Evolutionary conservation across 2,797 vertebrate species (phyloP), one percentile per base, ranked within the genome.

Genomic region (Nyctibius grandis): DNA sequence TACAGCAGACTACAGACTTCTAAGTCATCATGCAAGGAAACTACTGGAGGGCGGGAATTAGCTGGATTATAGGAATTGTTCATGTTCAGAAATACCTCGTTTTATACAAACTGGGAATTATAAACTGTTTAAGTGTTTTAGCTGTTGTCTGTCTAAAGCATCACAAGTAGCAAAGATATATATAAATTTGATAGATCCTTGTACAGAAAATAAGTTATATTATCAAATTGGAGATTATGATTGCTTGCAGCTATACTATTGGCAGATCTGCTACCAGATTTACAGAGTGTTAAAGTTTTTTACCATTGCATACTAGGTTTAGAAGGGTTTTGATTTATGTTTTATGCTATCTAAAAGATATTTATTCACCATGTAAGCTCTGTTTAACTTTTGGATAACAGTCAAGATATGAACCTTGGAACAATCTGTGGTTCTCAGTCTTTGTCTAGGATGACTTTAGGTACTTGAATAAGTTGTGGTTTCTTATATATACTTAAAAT

Each of bases 271-370:
- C 50, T 90, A 63, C 78, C 44, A 83, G 78, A 57, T 82, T 72
- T 69, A 18, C 20, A 44, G 51, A 31, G 12, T n/a, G 38, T 50
- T 94, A 61, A 60, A 81, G 23, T 19, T 50, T 84, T 81, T 91
- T 87, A 75, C 60, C 22, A 42, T 65, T 44, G 23, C 22, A 8
- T 65, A 15, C 3, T 19, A 12, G 9, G 25, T 57, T 64, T 81
- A 0, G 1, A 63, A 40, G 8, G 3, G 2, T 1, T 20, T 77
- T 50, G 6, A n/a, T 80, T 70, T 85, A 33, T 60, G 6, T 45
- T 34, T 36, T 61, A 20, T 36, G 13, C 15, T 51, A 9, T 45
- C n/a, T 82, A n/a, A 70, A 69, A 50, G 17, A 10, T 40, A 20
- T 8, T 15, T 4, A 51, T 51, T 89, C 44, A 50, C 9, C 33